A percentile compares a stretch with the other conserved stretches of the same genome.
Conservation (phyloP, 2,888 invertebrate genomes). For the Tinea trinotella region DNA sequence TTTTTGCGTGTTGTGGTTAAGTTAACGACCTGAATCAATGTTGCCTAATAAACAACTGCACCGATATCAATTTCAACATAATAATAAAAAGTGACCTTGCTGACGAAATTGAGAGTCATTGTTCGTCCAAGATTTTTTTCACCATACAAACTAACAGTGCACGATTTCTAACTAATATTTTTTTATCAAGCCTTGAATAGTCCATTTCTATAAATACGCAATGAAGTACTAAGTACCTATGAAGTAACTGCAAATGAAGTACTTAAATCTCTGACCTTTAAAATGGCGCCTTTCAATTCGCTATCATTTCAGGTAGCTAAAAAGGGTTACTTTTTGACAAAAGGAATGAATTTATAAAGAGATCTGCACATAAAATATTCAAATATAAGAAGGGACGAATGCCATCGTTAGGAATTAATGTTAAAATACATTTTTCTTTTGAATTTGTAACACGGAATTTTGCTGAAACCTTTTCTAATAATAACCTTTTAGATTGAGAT, state of each 20-base stretch:
- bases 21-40: conserved; percentile 1
- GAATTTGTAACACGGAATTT: background rate
- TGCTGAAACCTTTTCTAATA: no score
- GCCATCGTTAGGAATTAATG: background rate
- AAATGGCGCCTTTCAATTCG: no score
- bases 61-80: background rate
- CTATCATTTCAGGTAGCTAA: no score
- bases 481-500: no score
- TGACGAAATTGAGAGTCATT: conserved; percentile 26
- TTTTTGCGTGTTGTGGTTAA: background rate
- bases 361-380: background rate
- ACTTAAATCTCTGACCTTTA: no score
- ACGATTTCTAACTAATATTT: conserved; percentile 9
- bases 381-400: background rate
- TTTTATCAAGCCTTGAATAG: background rate
- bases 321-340: no score
- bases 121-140: conserved; percentile 10
- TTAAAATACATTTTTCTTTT: background rate
- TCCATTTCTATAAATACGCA: conserved; percentile 7
- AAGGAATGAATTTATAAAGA: background rate
- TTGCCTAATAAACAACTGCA: conserved; percentile 1
- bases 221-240: background rate
- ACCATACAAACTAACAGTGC: background rate
- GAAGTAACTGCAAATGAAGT: no score
- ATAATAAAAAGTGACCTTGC: conserved; percentile 57